Evolutionary conservation across 1,140 invertebrate species (phyloP).

Genomic region (Macrobrachium rosenbergii): DNA sequence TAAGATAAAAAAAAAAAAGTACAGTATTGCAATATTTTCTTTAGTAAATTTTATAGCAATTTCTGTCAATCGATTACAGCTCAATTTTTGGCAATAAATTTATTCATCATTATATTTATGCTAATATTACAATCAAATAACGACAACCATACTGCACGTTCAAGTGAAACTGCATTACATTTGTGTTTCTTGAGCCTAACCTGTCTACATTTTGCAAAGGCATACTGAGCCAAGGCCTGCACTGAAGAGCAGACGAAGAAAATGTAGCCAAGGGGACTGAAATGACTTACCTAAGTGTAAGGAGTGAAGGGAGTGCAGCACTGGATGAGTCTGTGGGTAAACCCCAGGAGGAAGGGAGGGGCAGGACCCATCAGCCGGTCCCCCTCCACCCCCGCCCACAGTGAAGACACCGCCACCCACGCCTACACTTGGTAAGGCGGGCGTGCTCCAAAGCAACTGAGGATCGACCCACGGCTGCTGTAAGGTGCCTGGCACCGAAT

Average conservation of each 20-base stretch:
- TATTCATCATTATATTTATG: too few species aligned
- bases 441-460: constrained; percentile 44
- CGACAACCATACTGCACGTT: too few species aligned
- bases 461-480: constrained; percentile 42
- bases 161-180: too few species aligned
- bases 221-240: too few species aligned
- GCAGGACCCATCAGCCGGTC: constrained; percentile 25
- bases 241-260: neutral
- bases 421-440: constrained; percentile 17
- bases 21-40: too few species aligned
- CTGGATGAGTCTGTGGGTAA: constrained; percentile 29
- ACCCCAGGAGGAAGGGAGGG: constrained; percentile 8
- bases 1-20: too few species aligned
- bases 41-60: too few species aligned
- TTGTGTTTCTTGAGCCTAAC: too few species aligned
- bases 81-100: too few species aligned
- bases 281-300: constrained; percentile 8
- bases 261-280: neutral
- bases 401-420: constrained; percentile 31
- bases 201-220: too few species aligned
- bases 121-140: too few species aligned
- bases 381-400: constrained; percentile 18
- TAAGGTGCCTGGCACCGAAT: constrained; percentile 37
- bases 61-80: too few species aligned
- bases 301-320: constrained; percentile 26